phyloP scores from a whole-genome alignment of 2,797 vertebrate species.

The Tenualosa ilisha region DNA sequence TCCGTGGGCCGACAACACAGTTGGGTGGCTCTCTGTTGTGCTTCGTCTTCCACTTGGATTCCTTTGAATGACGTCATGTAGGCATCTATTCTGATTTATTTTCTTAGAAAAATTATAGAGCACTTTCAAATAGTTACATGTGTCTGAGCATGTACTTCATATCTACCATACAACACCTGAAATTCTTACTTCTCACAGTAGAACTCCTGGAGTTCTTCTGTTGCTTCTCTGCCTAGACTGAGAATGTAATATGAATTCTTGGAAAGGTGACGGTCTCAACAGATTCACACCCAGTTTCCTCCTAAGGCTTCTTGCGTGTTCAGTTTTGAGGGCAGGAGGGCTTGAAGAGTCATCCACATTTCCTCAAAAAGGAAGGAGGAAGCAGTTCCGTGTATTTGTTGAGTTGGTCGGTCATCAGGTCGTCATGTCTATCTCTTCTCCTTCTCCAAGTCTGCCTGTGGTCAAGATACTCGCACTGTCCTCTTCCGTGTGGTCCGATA shows the following conservation, averaged over 20 bases:
- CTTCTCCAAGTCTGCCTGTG: neutral
- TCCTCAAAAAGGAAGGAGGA: neutral
- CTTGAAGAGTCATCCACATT: neutral
- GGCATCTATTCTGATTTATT: neutral
- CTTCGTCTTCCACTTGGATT: neutral
- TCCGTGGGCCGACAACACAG: neutral
- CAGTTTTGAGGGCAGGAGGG: neutral
- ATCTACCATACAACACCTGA: neutral
- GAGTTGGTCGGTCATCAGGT: neutral
- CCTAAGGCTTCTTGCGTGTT: neutral
- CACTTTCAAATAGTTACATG: neutral
- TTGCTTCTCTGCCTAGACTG: neutral
- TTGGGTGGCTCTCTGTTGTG: neutral
- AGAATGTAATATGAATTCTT: neutral
- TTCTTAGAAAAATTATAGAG: neutral
- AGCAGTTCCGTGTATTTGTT: neutral
- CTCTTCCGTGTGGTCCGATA: neutral
- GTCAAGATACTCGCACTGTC: neutral
- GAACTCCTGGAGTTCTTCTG: no score
- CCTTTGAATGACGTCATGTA: neutral
- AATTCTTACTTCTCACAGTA: neutral
- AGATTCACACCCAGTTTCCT: neutral
- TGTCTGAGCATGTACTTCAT: neutral
- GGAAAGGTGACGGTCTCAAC: neutral
- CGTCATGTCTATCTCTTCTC: no score